These are phyloP conservation scores for Heliconius ismenius DNA, from an alignment of 2,888 invertebrate genomes.

Conservation along the genomic window DNA sequence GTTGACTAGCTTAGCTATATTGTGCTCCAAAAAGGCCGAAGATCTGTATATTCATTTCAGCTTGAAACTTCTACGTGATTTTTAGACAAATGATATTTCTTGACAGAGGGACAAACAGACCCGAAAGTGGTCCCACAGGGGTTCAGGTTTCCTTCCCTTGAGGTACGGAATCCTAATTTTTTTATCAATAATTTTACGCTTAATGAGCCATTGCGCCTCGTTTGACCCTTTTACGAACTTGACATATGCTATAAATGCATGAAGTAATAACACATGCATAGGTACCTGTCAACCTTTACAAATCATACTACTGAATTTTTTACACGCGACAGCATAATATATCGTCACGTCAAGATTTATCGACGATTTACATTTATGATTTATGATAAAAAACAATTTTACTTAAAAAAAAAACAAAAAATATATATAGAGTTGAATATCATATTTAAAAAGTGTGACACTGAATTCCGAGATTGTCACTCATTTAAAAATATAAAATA, in stretches of 20 bases:
- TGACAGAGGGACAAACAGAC: too few species aligned
- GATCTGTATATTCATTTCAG: too few species aligned
- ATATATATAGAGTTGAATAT: neutral
- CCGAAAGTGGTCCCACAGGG: too few species aligned
- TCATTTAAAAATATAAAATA: neutral
- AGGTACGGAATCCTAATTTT: neutral
- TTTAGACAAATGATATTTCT: too few species aligned
- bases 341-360: slow-evolving; percentile 27
- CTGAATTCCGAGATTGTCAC: neutral
- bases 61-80: too few species aligned
- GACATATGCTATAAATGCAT: slow-evolving; percentile 60
- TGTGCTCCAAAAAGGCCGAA: too few species aligned
- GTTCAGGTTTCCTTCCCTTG: too few species aligned
- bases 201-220: slow-evolving; percentile 42
- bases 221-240: slow-evolving; percentile 69
- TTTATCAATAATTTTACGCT: neutral
- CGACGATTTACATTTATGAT: slow-evolving; percentile 23
- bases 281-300: slow-evolving; percentile 29
- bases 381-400: neutral
- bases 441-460: neutral
- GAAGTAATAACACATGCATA: slow-evolving; percentile 54
- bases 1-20: too few species aligned
- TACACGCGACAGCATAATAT: slow-evolving; percentile 28
- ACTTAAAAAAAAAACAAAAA: neutral
- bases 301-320: slow-evolving; percentile 35